Evolutionary conservation across 2,113 vertebrate genomes (phyloP).

Genomic region (Hydrochoerus hydrochaeris): DNA sequence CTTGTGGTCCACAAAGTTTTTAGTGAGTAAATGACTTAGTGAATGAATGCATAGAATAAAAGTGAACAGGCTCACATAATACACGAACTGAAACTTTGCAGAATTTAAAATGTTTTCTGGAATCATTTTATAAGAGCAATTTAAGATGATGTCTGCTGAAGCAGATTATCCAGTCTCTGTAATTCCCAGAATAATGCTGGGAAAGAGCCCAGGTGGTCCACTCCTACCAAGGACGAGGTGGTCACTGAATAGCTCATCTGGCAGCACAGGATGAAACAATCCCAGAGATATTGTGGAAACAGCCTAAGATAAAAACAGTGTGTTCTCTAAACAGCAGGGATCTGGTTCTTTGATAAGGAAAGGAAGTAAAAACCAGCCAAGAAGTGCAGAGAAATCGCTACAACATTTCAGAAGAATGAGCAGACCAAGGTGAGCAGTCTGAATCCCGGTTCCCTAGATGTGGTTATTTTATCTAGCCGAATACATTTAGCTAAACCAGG

Average conservation of each 20-base stretch:
- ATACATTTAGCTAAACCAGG: background rate
- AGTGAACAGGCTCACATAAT: background rate
- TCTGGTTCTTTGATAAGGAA: constrained; percentile 57
- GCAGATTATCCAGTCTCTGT: background rate
- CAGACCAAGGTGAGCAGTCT: background rate
- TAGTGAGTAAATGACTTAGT: background rate
- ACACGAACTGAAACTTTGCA: background rate
- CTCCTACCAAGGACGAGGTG: background rate
- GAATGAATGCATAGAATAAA: background rate
- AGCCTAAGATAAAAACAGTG: constrained; percentile 56
- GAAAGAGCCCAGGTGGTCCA: background rate
- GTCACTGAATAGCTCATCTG: background rate
- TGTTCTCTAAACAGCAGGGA: constrained; percentile 61
- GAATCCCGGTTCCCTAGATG: background rate
- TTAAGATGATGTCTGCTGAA: background rate
- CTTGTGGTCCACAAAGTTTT: background rate
- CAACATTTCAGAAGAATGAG: background rate
- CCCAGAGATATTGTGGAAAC: constrained; percentile 57
- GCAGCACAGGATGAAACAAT: constrained; percentile 27
- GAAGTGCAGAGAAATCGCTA: background rate
- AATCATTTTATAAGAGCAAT: background rate
- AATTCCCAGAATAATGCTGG: background rate
- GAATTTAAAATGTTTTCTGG: background rate
- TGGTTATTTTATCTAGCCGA: background rate
- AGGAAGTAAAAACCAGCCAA: background rate